Evolutionary conservation across 2,113 vertebrate genomes (phyloP), one percentile per base, ranked within the genome.

Genomic region (Pelmatolapia mariae): DNA sequence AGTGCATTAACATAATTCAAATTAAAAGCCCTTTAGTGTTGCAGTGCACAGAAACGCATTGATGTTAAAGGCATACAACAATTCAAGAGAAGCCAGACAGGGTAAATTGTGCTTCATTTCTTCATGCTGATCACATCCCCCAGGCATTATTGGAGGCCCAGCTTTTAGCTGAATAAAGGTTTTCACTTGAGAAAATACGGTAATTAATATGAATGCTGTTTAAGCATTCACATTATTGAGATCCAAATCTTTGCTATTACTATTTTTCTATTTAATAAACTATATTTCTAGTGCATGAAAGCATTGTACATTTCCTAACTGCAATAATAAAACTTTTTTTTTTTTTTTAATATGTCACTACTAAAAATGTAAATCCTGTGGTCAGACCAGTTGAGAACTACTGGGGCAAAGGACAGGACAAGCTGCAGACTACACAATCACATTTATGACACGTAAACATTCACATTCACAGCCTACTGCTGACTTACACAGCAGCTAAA

Each of bases 371-470:
- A 59, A 18, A 81, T 84, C 22, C 13, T 87, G 33, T 26, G 26
- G 81, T 43, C 10, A 40, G 47, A 93, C 90, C 89, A 90, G 89
- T 91, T 93, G 92, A 95, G 89, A 95, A 92, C 87, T 50, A 91
- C 87, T 18, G 15, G 38, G 63, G 81, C 31, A 86, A 53, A 88
- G 36, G 61, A 52, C 66, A 59, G 73, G 78, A 85, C 38, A 26
- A 85, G 38, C 84, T 87, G 92, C 91, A 90, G 53, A 94, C 89
- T 86, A 87, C 86, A 91, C 89, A 86, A 89, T 89, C 86, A 94
- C 94, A 90, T 81, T 84, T 84, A 92, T 81, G 53, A 89, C 89
- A 94, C 84, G 3, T 66, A 68, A 53, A 89, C 31, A n/a, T 87
- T 80, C 82, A 94, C 89, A 90, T 83, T 12, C 84, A 88, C 81